Percentiles rank a stretch among this genome's conserved stretches.
Evolutionary conservation across 2,888 invertebrate species (phyloP).

Genomic region (Pseudococcus jackbeardsleyi): DNA sequence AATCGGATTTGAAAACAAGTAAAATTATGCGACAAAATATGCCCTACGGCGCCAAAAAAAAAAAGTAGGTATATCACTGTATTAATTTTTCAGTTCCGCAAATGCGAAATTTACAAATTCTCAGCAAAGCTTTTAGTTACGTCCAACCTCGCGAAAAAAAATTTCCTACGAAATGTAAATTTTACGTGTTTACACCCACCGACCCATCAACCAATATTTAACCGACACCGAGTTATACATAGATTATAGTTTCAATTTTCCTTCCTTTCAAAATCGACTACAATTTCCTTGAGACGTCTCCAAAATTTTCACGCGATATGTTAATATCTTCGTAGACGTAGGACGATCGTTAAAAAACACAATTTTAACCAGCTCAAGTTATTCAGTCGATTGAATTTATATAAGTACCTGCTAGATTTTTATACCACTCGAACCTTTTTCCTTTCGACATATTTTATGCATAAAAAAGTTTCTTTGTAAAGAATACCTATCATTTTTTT

Average conservation of each 20-base stretch:
- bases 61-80: too few relatives aligned
- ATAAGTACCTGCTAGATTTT: too few relatives aligned
- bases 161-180: neutral
- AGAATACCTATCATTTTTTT: neutral
- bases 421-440: neutral
- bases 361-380: neutral
- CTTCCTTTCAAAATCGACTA: constrained; percentile 6
- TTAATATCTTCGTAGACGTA: constrained; percentile 4
- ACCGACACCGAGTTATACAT: neutral
- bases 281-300: constrained; percentile 38
- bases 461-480: neutral
- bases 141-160: neutral
- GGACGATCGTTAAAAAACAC: constrained; percentile 13
- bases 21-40: neutral
- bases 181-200: neutral
- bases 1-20: too few relatives aligned
- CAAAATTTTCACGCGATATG: constrained; percentile 36
- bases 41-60: neutral
- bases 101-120: neutral
- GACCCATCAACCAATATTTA: constrained; percentile 44
- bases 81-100: neutral
- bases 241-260: neutral
- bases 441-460: neutral
- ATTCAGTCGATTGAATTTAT: constrained; percentile 10
- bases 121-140: neutral